Evolutionary conservation across 2,888 invertebrate genomes (phyloP).

Genomic region (Cerastis leucographa): DNA sequence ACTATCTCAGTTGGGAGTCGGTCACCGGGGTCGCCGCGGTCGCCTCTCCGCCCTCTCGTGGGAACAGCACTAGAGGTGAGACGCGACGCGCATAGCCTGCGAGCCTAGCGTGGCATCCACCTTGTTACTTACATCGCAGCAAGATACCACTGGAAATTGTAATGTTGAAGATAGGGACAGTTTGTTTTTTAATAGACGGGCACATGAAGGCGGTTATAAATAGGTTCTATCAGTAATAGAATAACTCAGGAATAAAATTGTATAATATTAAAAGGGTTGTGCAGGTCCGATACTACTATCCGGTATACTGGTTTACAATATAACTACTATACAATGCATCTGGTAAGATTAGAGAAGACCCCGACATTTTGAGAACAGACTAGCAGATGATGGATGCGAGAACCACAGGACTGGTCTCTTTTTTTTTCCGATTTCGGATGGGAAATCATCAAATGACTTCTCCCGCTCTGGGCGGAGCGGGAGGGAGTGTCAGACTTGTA

Average conservation of each 20-base stretch:
- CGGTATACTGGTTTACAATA: too few relatives aligned
- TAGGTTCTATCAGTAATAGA: neutral
- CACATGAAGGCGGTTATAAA: slow-evolving; percentile 5
- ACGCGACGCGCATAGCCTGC: slow-evolving; percentile 50
- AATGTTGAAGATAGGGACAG: slow-evolving; percentile 15
- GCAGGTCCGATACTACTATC: too few relatives aligned
- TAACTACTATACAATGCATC: too few relatives aligned
- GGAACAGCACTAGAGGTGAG: slow-evolving; percentile 67
- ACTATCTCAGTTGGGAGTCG: slow-evolving; percentile 45
- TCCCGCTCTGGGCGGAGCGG: too few relatives aligned
- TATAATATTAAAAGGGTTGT: too few relatives aligned
- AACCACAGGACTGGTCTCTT: neutral
- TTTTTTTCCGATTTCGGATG: too few relatives aligned
- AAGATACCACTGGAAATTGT: slow-evolving; percentile 49
- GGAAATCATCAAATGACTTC: too few relatives aligned
- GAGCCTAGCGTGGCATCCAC: slow-evolving; percentile 44
- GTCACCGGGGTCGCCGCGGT: slow-evolving; percentile 81
- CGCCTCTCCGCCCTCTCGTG: slow-evolving; percentile 78
- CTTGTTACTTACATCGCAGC: slow-evolving; percentile 52
- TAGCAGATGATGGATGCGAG: neutral
- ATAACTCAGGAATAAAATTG: neutral
- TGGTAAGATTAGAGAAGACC: too few relatives aligned
- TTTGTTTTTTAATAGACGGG: slow-evolving; percentile 11
- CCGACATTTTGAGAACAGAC: too few relatives aligned
- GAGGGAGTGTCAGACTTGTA: too few relatives aligned